phyloP scores from a whole-genome alignment of 2,113 vertebrate genomes.

The Pseudolaguvia tuberculata region DNA sequence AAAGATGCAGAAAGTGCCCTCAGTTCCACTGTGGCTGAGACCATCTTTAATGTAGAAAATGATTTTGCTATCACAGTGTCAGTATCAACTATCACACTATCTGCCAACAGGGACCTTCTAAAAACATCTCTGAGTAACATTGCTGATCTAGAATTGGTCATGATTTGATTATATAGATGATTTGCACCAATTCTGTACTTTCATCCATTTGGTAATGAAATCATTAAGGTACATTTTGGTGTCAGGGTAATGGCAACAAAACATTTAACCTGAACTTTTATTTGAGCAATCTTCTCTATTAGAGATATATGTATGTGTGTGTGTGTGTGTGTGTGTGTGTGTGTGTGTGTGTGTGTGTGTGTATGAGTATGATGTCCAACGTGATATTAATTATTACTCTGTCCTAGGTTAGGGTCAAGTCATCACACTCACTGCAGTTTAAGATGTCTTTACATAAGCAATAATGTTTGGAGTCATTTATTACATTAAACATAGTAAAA shows the following conservation, averaged over 20 bases:
- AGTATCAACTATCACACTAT: constrained; percentile 8
- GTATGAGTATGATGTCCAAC: neutral
- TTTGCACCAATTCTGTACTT: constrained; percentile 11
- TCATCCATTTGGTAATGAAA: constrained; percentile 21
- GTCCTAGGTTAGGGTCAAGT: neutral
- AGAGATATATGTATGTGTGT: too few relatives aligned
- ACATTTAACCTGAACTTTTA: constrained; percentile 2
- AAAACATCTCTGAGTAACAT: constrained; percentile 19
- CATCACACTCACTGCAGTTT: neutral
- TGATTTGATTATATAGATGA: constrained; percentile 18
- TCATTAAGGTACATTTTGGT: constrained; percentile 36
- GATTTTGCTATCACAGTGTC: neutral
- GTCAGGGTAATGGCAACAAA: constrained; percentile 14
- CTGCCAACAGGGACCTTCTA: constrained; percentile 6
- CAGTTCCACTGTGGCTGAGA: neutral
- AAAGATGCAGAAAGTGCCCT: neutral
- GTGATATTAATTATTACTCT: neutral
- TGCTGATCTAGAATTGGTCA: constrained; percentile 14
- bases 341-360: too few relatives aligned
- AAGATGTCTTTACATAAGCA: neutral
- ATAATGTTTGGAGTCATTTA: neutral
- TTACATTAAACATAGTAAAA: too few relatives aligned
- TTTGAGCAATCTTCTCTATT: neutral
- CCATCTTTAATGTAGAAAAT: constrained; percentile 22
- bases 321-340: too few relatives aligned